Conservation (phyloP, 2,888 invertebrate species). For the Ligdia adustata region DNA sequence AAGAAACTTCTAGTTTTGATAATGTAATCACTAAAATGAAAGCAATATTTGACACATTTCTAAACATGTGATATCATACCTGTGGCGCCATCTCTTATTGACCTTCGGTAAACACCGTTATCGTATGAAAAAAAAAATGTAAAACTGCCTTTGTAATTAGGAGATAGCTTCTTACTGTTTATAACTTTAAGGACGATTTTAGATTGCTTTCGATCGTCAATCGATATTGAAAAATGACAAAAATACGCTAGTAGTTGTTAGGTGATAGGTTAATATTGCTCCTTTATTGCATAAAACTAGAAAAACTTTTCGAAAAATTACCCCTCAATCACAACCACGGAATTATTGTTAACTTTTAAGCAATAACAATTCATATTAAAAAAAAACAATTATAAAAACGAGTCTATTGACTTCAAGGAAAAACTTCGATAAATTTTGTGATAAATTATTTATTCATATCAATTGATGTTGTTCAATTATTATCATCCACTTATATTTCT, state of each 20-base stretch:
- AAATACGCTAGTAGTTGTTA: slow-evolving; percentile 32
- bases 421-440: too few species aligned
- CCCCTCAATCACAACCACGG: too few species aligned
- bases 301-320: too few species aligned
- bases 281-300: slow-evolving; percentile 8
- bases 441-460: too few species aligned
- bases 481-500: too few species aligned
- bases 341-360: too few species aligned
- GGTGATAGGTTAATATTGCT: slow-evolving; percentile 11
- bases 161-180: slow-evolving; percentile 7
- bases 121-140: slow-evolving; percentile 1
- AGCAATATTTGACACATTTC: not conserved
- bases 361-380: too few species aligned
- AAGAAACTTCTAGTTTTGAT: too few species aligned
- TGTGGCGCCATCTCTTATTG: slow-evolving; percentile 5
- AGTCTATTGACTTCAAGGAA: too few species aligned
- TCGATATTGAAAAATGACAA: slow-evolving; percentile 28
- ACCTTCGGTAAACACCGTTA: not conserved
- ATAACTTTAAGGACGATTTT: slow-evolving; percentile 24
- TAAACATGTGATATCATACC: not conserved
- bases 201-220: slow-evolving; percentile 33
- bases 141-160: slow-evolving; percentile 21
- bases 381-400: too few species aligned
- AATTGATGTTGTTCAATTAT: too few species aligned
- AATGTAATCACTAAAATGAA: too few species aligned